A percentile compares a stretch with the other conserved stretches of the same genome.
Conservation (phyloP, 1,140 invertebrate genomes). For the Leptestheria dahalacensis region DNA sequence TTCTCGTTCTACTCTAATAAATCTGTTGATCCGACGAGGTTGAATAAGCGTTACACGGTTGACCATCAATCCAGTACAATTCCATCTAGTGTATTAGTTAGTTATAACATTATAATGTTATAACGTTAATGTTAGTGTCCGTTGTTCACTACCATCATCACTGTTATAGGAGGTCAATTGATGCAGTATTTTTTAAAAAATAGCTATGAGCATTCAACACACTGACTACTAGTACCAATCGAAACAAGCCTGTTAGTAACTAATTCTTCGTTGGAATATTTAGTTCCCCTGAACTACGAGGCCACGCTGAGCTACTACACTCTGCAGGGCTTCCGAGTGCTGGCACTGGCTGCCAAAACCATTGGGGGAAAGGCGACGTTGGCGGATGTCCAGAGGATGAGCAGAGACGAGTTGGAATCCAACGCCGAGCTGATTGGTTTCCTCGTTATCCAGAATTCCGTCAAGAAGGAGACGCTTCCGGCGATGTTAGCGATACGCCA, state of each 20-base stretch:
- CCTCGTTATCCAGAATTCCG: constrained; percentile 34
- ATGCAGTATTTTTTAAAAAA: too few relatives aligned
- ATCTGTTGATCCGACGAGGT: too few relatives aligned
- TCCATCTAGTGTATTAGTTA: too few relatives aligned
- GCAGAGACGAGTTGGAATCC: constrained; percentile 31
- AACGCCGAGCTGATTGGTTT: constrained; percentile 33
- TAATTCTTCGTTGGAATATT: constrained; percentile 8
- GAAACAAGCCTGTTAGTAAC: neutral
- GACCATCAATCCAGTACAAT: too few relatives aligned
- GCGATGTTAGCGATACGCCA: constrained; percentile 28
- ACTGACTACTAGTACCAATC: too few relatives aligned
- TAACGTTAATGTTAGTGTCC: too few relatives aligned
- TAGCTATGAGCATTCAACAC: too few relatives aligned
- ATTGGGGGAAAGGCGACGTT: constrained; percentile 24
- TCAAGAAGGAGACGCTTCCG: constrained; percentile 32
- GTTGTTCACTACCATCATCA: too few relatives aligned
- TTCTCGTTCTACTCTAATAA: too few relatives aligned
- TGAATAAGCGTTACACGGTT: too few relatives aligned
- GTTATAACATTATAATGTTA: too few relatives aligned
- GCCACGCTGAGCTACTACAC: constrained; percentile 30
- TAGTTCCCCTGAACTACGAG: constrained; percentile 32
- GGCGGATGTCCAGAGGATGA: constrained; percentile 11
- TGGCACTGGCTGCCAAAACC: constrained; percentile 31
- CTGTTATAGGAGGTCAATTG: too few relatives aligned
- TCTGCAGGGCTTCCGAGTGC: constrained; percentile 32